Evolutionary conservation across 2,888 invertebrate genomes (phyloP).

Genomic region (Mycogona germanica): DNA sequence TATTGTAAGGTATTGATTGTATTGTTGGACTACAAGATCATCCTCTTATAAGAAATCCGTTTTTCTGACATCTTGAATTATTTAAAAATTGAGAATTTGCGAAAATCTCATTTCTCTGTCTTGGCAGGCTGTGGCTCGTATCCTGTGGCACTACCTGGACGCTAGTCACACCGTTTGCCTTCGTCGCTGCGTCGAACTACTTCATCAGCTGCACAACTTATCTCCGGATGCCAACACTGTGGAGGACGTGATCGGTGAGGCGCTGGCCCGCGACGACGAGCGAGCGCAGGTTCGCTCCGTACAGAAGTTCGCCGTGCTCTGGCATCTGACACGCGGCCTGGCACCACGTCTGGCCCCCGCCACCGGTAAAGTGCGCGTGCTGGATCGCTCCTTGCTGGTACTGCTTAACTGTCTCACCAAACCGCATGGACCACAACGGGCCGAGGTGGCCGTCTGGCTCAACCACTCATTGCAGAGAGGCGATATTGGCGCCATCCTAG

Average conservation of each 20-base stretch:
- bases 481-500: constrained; percentile 62
- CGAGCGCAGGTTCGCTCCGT: constrained; percentile 43
- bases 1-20: too few species aligned
- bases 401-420: constrained; percentile 54
- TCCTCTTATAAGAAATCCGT: too few species aligned
- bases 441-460: constrained; percentile 61
- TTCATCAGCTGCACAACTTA: constrained; percentile 64
- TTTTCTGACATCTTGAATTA: too few species aligned
- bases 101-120: too few species aligned
- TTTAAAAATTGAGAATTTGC: too few species aligned
- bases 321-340: constrained; percentile 63
- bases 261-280: constrained; percentile 32
- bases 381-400: constrained; percentile 58
- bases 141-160: constrained; percentile 58
- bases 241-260: constrained; percentile 50
- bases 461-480: constrained; percentile 53
- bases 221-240: constrained; percentile 48
- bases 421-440: constrained; percentile 44
- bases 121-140: constrained; percentile 46
- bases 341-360: constrained; percentile 30
- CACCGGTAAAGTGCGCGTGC: constrained; percentile 38
- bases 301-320: constrained; percentile 52
- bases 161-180: constrained; percentile 44
- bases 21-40: too few species aligned
- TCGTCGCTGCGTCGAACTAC: constrained; percentile 50